Base-by-base conservation (phyloP, 2,888 invertebrate species). In the Bugulina stolonifera region DNA sequence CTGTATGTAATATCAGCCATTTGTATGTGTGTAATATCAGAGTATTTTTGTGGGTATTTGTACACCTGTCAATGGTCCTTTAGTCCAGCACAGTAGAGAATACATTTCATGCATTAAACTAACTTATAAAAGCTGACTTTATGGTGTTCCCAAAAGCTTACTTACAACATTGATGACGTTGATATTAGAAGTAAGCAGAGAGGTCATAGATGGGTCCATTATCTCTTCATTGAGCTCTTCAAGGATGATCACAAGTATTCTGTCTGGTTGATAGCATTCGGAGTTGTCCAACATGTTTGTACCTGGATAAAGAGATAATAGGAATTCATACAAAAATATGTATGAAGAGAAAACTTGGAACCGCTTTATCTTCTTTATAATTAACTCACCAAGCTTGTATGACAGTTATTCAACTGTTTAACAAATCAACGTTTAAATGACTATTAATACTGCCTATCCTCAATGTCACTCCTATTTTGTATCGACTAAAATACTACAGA, bases 221-320 rank as follows among this genome's bases (percentile, higher is more conserved):
- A 25, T 25, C 3, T 55, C 55, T 55, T 55, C 55, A 55, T 55
- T 55, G 23, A 55, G 55, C 25, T 55, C 55, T 25, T 55, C 55
- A 18, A 55, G 25, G 22, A 55, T 25, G 5, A 55, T 10, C n/a
- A 55, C 55, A 55, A 55, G 55, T 55, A 55, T 55, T 55, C 55
- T 55, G 55, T 55, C n/a, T 5, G 55, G 55, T 23, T 55, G 55
- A 25, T 55, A 55, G 23, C 10, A 18, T 3, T 55, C 5, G 14
- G 5, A 10, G 5, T 25, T 25, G 23, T 55, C 55, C 25, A 18
- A 10, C 25, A 43, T 43, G 18, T 18, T 43, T 10, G 43, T 18
- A 43, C 18, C 43, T 43, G 43, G 10, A 43, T 5, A 10, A 18
- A 43, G 5, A 43, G 43, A 43, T 43, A 43, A 43, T 10, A 5